Base-by-base conservation (phyloP, 2,888 invertebrate genomes). In the Rhogogaster chlorosoma region DNA sequence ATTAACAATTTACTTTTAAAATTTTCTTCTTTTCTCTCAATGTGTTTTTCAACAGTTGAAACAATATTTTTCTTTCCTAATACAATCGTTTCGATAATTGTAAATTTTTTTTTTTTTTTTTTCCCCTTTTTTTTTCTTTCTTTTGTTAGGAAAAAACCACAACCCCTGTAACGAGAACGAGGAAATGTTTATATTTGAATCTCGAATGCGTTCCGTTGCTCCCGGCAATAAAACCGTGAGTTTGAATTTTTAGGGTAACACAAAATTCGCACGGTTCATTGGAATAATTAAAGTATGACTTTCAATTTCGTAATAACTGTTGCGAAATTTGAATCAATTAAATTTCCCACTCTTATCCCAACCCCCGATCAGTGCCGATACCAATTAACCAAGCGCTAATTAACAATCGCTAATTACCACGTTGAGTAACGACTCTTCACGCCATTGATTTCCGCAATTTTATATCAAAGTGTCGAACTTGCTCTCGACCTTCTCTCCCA, bases 311-410 rank as follows among this genome's bases (percentile, higher is more conserved):
- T 53, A 15, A 29, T 67, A 49, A 29, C 18, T n/a, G 77, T 77
- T 77, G 15, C 29, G 29, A 26, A 53, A 77, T 29, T 49, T 2
- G 42, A 42, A 61, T 61, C 61, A 61, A 61, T 61, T 61, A 61
- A 61, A 61, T 32, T 18, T 53, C n/a, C 53, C n/a, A n/a, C 53
- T 7, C 53, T 18, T 18, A 18, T 49, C 0, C 53, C n/a, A 38
- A n/a, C 53, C 53, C 53, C 77, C 18, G 61, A 80, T 80, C 57
- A 80, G 29, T 61, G 61, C 26, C 15, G 49, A 22, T 29, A 61
- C 78, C 61, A 80, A 80, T 80, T 80, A 80, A n/a, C 3, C 61
- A 22, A 18, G 38, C 49, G 77, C 77, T 77, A 77, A 77, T 80
- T 80, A 61, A 61, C 57, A 77, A 49, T 77, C 49, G 61, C 38